Evolutionary conservation across 1,140 invertebrate genomes (phyloP).

Genomic region (Lordiphosa stackelbergi): DNA sequence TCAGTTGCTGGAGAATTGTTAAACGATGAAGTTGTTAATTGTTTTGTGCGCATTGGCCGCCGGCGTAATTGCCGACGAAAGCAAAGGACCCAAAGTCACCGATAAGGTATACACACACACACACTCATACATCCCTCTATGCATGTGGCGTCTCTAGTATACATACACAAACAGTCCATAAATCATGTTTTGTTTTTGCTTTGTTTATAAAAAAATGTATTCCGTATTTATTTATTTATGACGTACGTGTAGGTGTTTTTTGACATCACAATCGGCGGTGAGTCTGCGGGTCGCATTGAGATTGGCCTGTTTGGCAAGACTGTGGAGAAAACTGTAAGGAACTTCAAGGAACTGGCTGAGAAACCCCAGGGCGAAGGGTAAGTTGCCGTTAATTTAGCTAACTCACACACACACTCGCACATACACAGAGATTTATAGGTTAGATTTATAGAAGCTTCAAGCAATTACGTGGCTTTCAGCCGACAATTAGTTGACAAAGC

Average conservation of each 20-base stretch:
- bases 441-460: constrained; percentile 39
- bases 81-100: constrained; percentile 86
- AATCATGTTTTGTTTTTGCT: constrained; percentile 42
- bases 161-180: constrained; percentile 26
- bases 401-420: constrained; percentile 18
- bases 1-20: constrained; percentile 12
- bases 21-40: constrained; percentile 61
- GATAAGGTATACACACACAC: constrained; percentile 80
- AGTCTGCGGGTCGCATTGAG: constrained; percentile 86
- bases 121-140: constrained; percentile 5
- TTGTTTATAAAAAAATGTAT: constrained; percentile 19
- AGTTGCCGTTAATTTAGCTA: constrained; percentile 33
- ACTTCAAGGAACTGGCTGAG: constrained; percentile 91
- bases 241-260: constrained; percentile 89
- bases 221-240: constrained; percentile 16
- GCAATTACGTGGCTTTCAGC: constrained; percentile 62
- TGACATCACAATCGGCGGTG: constrained; percentile 92
- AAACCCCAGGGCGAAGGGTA: constrained; percentile 86
- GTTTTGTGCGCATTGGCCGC: constrained; percentile 62
- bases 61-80: constrained; percentile 63
- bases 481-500: constrained; percentile 36
- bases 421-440: constrained; percentile 46
- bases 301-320: constrained; percentile 97
- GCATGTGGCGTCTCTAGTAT: constrained; percentile 29
- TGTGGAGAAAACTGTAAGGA: constrained; percentile 95